phyloP scores from a whole-genome alignment of 1,140 invertebrate species.

The Trachymyrmex cornetzi region DNA sequence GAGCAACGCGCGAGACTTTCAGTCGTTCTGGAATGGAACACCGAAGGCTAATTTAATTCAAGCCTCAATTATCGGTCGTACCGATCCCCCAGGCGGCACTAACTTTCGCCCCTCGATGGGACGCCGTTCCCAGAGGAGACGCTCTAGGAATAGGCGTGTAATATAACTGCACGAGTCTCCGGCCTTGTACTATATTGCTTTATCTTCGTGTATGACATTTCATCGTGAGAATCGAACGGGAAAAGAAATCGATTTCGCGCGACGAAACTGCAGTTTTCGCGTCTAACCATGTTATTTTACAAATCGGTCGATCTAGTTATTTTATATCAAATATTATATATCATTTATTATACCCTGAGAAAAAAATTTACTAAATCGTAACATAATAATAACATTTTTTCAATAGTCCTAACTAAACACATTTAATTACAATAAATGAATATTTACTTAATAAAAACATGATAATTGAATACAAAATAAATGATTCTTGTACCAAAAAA shows the following conservation, averaged over 20 bases:
- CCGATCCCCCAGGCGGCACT: slow-evolving; percentile 69
- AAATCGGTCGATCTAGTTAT: background rate
- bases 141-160: slow-evolving; percentile 43
- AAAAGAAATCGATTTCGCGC: slow-evolving; percentile 35
- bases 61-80: slow-evolving; percentile 78
- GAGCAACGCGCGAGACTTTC: slow-evolving; percentile 62
- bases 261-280: background rate
- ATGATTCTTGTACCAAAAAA: too few species aligned
- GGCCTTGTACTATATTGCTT: slow-evolving; percentile 62
- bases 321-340: slow-evolving; percentile 8
- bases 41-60: slow-evolving; percentile 79
- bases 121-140: slow-evolving; percentile 28
- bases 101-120: slow-evolving; percentile 65
- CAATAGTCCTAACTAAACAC: too few species aligned
- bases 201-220: slow-evolving; percentile 75
- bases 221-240: slow-evolving; percentile 67
- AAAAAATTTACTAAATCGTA: too few species aligned
- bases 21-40: slow-evolving; percentile 68
- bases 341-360: background rate
- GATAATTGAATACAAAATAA: too few species aligned
- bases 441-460: too few species aligned
- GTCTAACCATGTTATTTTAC: background rate
- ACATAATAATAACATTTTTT: too few species aligned
- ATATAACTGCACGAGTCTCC: slow-evolving; percentile 27
- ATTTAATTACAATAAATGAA: too few species aligned